Evolutionary conservation across 2,113 vertebrate genomes (phyloP).

Genomic region (Amazona guildingii): DNA sequence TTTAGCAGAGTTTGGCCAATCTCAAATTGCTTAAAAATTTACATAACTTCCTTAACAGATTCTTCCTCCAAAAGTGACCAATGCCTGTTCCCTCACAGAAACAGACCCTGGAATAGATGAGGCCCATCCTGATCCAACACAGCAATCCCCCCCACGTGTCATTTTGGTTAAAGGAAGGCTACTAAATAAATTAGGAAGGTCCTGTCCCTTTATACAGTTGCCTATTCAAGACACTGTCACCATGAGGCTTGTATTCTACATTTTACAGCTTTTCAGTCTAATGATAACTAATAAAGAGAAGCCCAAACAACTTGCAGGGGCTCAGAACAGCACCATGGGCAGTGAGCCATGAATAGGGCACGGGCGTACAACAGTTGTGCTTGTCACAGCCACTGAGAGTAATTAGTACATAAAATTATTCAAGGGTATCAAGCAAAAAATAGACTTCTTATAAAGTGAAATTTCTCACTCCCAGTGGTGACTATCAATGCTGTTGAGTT

Average conservation of each 20-base stretch:
- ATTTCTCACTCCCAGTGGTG: background rate
- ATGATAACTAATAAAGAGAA: background rate
- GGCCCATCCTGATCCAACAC: background rate
- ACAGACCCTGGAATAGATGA: background rate
- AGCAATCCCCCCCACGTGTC: background rate
- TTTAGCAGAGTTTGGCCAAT: background rate
- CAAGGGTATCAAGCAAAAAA: background rate
- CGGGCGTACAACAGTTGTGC: accelerated
- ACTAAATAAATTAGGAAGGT: background rate
- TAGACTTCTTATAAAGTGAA: background rate
- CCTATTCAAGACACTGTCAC: background rate
- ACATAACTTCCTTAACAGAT: background rate
- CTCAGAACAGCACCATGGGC: background rate
- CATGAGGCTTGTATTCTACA: background rate
- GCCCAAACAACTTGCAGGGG: background rate
- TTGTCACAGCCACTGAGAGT: background rate
- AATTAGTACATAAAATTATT: background rate
- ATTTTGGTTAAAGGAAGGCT: background rate
- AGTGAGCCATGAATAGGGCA: background rate
- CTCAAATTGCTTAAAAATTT: background rate
- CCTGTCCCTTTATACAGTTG: background rate
- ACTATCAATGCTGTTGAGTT: background rate
- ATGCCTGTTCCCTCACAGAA: background rate
- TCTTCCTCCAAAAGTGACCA: background rate
- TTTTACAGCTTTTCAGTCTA: background rate